Evolutionary conservation across 2,113 vertebrate genomes (phyloP), one percentile per base, ranked within the genome.

Genomic region (Tetrao urogallus): DNA sequence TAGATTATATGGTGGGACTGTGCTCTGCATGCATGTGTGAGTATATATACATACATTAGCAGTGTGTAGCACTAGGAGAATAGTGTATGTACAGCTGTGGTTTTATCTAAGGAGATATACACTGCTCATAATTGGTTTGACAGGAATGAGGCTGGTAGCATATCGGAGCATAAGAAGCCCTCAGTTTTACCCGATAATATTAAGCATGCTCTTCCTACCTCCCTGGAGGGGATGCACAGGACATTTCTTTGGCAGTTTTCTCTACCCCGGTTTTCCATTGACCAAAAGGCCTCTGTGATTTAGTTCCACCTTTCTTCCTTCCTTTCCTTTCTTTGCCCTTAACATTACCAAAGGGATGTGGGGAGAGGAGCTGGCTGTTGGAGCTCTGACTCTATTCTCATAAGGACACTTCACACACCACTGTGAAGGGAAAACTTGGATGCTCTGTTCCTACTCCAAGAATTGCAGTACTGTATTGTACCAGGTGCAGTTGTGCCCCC

Each of bases 341-440:
- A 48, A 10, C 2, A 27, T 24, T 40, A 54, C 22, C 32, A 77
- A 57, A 47, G 11, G 15, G 22, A 43, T 16, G 5, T n/a, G 56
- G n/a, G 40, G n/a, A 77, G 25, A 87, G n/a, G 22, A 75, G 40
- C 3, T 38, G n/a, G 40, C 3, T 38, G n/a, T 12, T 77, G 45
- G 45, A 36, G 52, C 4, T 7, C 43, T 13, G 18, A 22, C 34
- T 83, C 14, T 13, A 48, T 18, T 70, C 30, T 40, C 36, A 47
- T 0, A 0, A 82, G 64, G 32, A 42, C 32, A 90, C 5, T 3
- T 32, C 16, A 14, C 19, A 28, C 0, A 6, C 1, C 2, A 7
- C 36, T 63, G 13, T 63, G 74, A 54, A 66, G 58, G n/a, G 83
- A 61, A 30, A 19, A 14, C 48, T 80, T 43, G 16, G 13, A 70